Evolutionary conservation across 2,888 invertebrate genomes (phyloP), one percentile per base, ranked within the genome.

Genomic region (Epirrhoe tristata): DNA sequence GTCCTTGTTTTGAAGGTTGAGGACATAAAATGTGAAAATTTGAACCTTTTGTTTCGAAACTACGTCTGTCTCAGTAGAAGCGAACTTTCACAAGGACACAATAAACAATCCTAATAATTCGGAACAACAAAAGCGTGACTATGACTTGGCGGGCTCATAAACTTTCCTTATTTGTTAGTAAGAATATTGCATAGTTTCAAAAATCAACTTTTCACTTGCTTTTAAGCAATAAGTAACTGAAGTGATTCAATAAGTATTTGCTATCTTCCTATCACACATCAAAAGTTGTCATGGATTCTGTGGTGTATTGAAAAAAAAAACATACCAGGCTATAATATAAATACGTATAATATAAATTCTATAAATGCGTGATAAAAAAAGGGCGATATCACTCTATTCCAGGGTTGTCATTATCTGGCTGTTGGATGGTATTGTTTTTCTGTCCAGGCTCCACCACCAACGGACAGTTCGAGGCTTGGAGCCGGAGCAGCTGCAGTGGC

Each of bases 401-500:
- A n/a, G n/a, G 24, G 24, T 1, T 24, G 3, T 24, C 24, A 3
- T 2, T 24, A 24, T 24, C 24, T 24, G 24, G 24, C 24, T 24
- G 24, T 24, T 24, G 24, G 24, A 24, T 2, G 1, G 24, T 24
- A 24, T 24, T 59, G 17, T 61, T 53, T 61, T 53, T 59, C 50
- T 62, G 17, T 58, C 8, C 7, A 95, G 95, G 94, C 90, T 16
- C 93, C 94, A 31, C 94, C 94, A 53, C 95, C 95, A 6, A 94
- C 94, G 69, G 93, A 91, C 74, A 92, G 88, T 72, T 93, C 87
- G 73, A 93, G 86, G 83, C 91, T 84, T 1, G 93, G 93, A 46
- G 92, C 89, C 36, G 95, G 95, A 50, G 93, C 95, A 52, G 94
- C 94, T 53, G 96, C 96, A 6, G 94, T 96, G 56, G 94, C 95